Conservation (phyloP, 2,113 vertebrate genomes). For the Eubucco bourcierii region DNA sequence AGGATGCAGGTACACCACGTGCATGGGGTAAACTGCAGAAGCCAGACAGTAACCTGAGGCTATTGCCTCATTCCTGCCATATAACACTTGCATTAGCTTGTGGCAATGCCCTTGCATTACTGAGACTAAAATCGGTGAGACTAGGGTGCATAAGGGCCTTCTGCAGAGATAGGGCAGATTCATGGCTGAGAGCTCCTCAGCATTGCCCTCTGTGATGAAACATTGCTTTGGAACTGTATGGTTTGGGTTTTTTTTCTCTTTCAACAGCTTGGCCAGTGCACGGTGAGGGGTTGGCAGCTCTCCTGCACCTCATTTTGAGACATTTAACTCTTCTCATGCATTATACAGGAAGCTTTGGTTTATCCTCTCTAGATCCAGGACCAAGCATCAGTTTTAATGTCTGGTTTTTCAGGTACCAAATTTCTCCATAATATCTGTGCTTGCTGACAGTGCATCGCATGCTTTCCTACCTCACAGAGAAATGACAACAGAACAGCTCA, state of each 20-base stretch:
- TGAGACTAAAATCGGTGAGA: background rate
- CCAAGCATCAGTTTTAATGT: background rate
- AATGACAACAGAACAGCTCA: background rate
- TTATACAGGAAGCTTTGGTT: background rate
- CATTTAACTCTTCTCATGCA: background rate
- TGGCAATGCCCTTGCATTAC: background rate
- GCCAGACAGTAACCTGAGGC: background rate
- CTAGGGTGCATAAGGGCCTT: background rate
- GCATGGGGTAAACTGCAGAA: background rate
- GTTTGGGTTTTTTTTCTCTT: background rate
- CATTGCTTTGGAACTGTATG: background rate
- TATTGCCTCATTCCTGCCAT: background rate
- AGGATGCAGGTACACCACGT: no score
- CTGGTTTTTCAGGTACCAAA: background rate
- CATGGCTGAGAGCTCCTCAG: background rate
- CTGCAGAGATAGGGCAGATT: background rate
- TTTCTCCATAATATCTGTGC: background rate
- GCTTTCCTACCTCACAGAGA: background rate
- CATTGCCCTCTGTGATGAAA: background rate
- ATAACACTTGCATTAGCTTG: background rate
- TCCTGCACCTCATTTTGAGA: background rate
- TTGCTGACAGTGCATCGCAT: fast-evolving
- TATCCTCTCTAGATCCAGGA: background rate
- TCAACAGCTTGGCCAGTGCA: background rate
- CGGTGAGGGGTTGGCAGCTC: background rate